These are phyloP conservation scores for Prietella phreatophila DNA, from an alignment of 2,113 vertebrate species.

Conservation along the genomic window DNA sequence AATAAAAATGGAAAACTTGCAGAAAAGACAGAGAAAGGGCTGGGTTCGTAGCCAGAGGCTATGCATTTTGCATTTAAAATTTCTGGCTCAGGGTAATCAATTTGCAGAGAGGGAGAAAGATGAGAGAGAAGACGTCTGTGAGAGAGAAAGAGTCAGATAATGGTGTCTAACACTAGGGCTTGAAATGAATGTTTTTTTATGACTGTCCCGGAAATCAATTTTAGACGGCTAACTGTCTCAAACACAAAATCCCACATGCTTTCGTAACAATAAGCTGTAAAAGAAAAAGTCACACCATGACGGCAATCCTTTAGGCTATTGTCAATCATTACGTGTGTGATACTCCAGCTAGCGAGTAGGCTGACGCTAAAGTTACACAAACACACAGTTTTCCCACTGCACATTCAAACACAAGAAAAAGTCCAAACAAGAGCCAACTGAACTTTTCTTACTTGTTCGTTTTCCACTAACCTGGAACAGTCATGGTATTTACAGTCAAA, in stretches of 20 bases:
- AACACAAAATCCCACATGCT: constrained; percentile 11
- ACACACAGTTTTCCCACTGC: neutral
- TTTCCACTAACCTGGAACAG: neutral
- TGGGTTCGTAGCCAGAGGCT: neutral
- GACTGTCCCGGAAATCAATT: neutral
- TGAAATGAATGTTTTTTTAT: constrained; percentile 19
- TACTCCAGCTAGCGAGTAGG: neutral
- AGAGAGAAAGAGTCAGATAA: constrained; percentile 25
- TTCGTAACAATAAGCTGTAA: constrained; percentile 19
- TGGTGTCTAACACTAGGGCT: neutral
- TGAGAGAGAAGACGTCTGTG: constrained; percentile 4
- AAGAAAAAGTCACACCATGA: constrained; percentile 14
- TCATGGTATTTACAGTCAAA: neutral
- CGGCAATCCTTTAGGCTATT: constrained; percentile 6
- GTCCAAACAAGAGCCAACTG: neutral
- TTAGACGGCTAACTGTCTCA: constrained; percentile 9
- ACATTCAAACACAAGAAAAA: neutral
- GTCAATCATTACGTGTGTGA: neutral
- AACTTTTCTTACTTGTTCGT: neutral
- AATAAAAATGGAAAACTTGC: neutral
- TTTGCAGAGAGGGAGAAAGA: constrained; percentile 19
- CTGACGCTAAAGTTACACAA: neutral
- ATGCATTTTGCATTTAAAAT: constrained; percentile 12
- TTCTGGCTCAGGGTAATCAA: constrained; percentile 29
- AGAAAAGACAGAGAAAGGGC: neutral